phyloP scores from a whole-genome alignment of 2,888 invertebrate genomes.

The Eristalinus aeneus region DNA sequence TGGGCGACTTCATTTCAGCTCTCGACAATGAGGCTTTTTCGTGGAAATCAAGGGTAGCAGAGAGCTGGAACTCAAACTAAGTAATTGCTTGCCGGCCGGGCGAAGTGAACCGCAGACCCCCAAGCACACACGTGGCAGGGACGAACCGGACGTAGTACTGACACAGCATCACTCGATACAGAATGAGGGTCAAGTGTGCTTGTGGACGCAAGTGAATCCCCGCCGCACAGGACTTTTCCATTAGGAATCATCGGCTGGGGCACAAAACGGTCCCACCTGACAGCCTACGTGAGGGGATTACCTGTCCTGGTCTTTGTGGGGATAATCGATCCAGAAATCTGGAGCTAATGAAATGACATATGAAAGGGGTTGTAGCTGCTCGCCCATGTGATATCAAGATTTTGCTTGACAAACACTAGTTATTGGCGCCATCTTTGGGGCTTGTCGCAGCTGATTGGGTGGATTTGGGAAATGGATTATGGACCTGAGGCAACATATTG shows the following conservation, averaged over 20 bases:
- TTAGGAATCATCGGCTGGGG: background rate
- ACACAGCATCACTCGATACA: background rate
- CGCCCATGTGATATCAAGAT: background rate
- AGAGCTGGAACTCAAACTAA: background rate
- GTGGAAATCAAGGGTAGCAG: background rate
- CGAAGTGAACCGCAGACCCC: background rate
- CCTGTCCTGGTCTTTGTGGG: background rate
- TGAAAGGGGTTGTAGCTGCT: background rate
- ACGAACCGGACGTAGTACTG: background rate
- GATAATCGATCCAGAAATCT: background rate
- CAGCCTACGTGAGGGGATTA: slow-evolving; percentile 38
- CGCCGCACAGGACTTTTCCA: background rate
- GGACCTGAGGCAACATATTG: too few relatives aligned
- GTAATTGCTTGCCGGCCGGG: background rate
- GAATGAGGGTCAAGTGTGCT: background rate
- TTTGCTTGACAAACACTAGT: too few relatives aligned
- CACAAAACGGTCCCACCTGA: slow-evolving; percentile 13
- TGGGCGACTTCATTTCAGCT: background rate
- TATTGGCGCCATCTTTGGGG: too few relatives aligned
- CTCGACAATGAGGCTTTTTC: background rate
- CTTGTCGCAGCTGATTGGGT: too few relatives aligned
- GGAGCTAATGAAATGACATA: slow-evolving; percentile 11
- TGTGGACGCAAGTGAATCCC: background rate
- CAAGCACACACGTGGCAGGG: background rate
- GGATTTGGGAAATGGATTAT: too few relatives aligned